Base-by-base conservation (phyloP, 92 coral and sea anemone species). In the Phenganax subtilis region DNA sequence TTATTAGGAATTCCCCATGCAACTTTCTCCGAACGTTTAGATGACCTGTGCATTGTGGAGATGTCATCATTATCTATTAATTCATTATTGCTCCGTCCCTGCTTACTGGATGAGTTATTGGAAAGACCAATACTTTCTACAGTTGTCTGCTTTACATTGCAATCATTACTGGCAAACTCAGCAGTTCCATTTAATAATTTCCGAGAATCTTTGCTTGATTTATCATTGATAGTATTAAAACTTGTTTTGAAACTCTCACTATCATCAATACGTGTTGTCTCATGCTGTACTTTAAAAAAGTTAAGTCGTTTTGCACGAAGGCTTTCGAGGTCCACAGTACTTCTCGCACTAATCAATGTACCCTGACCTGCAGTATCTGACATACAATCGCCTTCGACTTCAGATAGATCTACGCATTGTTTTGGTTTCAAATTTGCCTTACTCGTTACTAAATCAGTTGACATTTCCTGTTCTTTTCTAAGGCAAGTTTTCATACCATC, bases 231-330 rank as follows among this genome's bases (percentile, higher is more conserved):
- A 53, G 52, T 16, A 25, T 7, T 0, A 51, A 27, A 16, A 20
- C n/a, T 8, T 3, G 29, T 73, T 76, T 57, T 59, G 54, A 51
- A 66, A 70, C 17, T 28, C 54, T 20, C 70, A 70, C 16, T 29
- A 81, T 10, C 37, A 54, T 31, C 51, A 8, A 44, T 25, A 53
- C 15, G 62, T 14, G 60, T 44, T 54, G 20, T 17, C 57, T 30
- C 30, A 3, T 28, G 51, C 56, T 10, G 66, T 14, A 2, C 53
- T 57, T 72, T 80, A 70, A 90, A 90, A 74, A 77, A 88, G 7
- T 82, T 82, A 72, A 93, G 84, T 60, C 98, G 87, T 80, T 87
- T 93, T 54, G 79, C 90, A 12, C 98, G 92, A 9, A 93, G 20
- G 28, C 84, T 81, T 57, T 88, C 89, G 3, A 91, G 84, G 55